phyloP scores from a whole-genome alignment of 2,113 vertebrate genomes.

The Tretioscincus oriximinensis region DNA sequence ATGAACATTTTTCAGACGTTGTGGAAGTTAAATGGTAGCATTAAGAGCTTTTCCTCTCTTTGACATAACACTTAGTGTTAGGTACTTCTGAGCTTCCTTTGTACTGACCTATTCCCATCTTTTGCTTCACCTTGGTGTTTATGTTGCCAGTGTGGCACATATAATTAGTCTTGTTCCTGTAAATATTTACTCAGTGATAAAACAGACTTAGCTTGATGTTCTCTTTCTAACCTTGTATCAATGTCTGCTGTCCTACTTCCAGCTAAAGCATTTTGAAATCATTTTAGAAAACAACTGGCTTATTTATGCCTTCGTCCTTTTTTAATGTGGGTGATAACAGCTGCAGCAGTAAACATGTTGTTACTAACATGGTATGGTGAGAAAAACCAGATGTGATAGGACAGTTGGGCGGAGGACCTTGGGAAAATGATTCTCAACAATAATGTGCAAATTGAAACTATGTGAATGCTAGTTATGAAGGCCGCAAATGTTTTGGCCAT shows the following conservation, averaged over 20 bases:
- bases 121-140: slow-evolving; percentile 41
- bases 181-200: slow-evolving; percentile 54
- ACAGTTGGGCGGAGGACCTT: no score
- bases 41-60: not conserved
- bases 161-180: slow-evolving; percentile 38
- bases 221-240: slow-evolving; percentile 48
- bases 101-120: slow-evolving; percentile 40
- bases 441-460: no score
- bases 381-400: no score
- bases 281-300: not conserved
- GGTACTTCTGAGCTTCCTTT: not conserved
- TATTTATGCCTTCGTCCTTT: not conserved
- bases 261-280: not conserved
- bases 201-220: slow-evolving; percentile 17
- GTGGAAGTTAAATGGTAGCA: not conserved
- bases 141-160: slow-evolving; percentile 16
- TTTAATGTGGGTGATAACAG: no score
- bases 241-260: not conserved
- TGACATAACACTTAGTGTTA: not conserved
- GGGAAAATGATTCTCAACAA: no score
- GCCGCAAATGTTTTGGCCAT: no score
- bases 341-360: no score
- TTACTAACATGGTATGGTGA: no score
- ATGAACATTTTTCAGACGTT: not conserved
- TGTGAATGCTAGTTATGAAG: no score